Evolutionary conservation across 2,113 vertebrate genomes (phyloP).

Genomic region (Aspiorhynchus laticeps): DNA sequence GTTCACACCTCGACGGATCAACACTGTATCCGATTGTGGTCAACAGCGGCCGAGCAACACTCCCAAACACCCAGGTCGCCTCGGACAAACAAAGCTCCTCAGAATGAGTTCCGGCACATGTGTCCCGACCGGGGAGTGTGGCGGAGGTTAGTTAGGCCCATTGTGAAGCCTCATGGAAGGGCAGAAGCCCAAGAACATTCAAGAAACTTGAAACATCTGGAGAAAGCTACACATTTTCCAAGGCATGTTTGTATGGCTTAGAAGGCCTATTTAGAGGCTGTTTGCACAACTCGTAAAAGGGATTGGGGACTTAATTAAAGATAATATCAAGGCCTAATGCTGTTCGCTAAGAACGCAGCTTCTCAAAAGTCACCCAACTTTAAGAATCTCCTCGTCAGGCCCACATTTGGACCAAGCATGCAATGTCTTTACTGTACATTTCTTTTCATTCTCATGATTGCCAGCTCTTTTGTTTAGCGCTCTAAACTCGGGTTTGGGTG

Average conservation of each 20-base stretch:
- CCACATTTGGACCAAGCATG: constrained; percentile 12
- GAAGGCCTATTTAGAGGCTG: constrained; percentile 72
- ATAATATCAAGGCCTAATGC: constrained; percentile 79
- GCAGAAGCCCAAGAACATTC: constrained; percentile 66
- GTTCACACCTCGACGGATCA: constrained; percentile 30
- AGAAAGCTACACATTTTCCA: constrained; percentile 62
- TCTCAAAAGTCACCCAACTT: constrained; percentile 64
- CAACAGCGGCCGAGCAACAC: constrained; percentile 39
- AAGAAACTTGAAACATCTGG: constrained; percentile 79
- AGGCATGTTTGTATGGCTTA: constrained; percentile 79
- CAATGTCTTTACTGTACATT: constrained; percentile 19
- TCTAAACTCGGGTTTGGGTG: constrained; percentile 57
- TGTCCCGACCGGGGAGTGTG: constrained; percentile 13
- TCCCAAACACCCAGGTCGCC: constrained; percentile 25
- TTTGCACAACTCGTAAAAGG: constrained; percentile 76
- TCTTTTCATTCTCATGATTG: constrained; percentile 51
- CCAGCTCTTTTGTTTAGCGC: constrained; percentile 56
- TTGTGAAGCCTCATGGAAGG: constrained; percentile 55
- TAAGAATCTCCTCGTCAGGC: constrained; percentile 24
- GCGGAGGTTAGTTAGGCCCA: neutral
- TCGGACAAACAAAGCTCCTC: constrained; percentile 52
- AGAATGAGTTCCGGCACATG: constrained; percentile 44
- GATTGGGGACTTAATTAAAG: constrained; percentile 80
- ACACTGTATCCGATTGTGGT: constrained; percentile 36
- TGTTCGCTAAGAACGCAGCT: constrained; percentile 64